phyloP scores from a whole-genome alignment of 2,888 invertebrate species.

The Allacma fusca region DNA sequence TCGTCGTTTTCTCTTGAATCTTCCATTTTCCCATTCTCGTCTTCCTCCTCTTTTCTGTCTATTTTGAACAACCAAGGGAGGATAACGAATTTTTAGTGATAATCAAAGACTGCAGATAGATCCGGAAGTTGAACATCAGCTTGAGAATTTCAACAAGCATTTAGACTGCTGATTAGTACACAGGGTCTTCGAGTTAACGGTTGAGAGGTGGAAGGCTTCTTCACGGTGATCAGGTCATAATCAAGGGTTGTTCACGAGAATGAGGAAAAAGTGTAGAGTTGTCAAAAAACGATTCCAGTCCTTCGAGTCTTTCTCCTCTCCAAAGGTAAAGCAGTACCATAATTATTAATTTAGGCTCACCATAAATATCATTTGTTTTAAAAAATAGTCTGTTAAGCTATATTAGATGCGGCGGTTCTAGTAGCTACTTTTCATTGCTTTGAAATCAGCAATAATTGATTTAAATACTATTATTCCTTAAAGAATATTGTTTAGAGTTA shows the following conservation, averaged over 20 bases:
- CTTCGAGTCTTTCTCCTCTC: neutral
- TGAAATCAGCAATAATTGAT: too few relatives aligned
- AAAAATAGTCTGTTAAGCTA: too few relatives aligned
- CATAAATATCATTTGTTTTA: too few relatives aligned
- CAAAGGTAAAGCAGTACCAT: neutral
- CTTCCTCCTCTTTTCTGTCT: neutral
- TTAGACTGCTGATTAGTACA: too few relatives aligned
- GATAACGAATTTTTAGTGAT: neutral
- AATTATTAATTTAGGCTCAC: neutral
- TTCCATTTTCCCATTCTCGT: constrained; percentile 21
- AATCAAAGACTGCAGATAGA: neutral
- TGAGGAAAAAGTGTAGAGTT: neutral
- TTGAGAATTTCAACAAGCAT: neutral
- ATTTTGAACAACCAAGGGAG: neutral
- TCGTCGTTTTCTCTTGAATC: constrained; percentile 54
- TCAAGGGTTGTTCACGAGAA: neutral
- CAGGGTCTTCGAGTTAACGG: too few relatives aligned
- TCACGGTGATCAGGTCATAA: too few relatives aligned
- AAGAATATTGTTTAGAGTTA: too few relatives aligned
- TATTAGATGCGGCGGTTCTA: too few relatives aligned
- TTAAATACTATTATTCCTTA: too few relatives aligned
- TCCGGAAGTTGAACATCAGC: neutral
- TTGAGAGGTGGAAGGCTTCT: too few relatives aligned
- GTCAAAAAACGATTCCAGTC: neutral
- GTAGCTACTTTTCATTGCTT: too few relatives aligned